These are phyloP conservation scores for Drosophila lutescens DNA, from an alignment of 2,888 invertebrate genomes.

Conservation along the genomic window DNA sequence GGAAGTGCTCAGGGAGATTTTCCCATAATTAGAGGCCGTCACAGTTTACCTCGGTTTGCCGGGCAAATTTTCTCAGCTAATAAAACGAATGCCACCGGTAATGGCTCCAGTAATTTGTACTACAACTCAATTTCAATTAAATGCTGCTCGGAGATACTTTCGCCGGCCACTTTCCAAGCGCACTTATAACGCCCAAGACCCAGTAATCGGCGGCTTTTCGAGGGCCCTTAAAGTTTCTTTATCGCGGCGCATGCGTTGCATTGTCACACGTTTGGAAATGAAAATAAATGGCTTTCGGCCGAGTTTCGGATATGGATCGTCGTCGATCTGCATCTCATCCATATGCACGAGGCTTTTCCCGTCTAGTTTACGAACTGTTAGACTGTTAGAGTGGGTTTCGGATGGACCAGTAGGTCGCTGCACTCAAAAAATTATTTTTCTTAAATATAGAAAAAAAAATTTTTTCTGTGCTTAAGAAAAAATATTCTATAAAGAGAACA, in stretches of 20 bases:
- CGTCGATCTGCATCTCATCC: slow-evolving; percentile 55
- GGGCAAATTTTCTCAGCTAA: slow-evolving; percentile 73
- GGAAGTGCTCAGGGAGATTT: slow-evolving; percentile 69
- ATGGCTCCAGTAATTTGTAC: slow-evolving; percentile 65
- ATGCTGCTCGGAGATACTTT: slow-evolving; percentile 63
- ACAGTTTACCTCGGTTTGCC: slow-evolving; percentile 58
- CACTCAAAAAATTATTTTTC: too few relatives aligned
- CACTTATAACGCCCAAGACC: slow-evolving; percentile 62
- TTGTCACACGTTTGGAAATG: slow-evolving; percentile 77
- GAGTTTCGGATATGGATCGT: slow-evolving; percentile 30
- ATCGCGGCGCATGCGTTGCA: slow-evolving; percentile 72
- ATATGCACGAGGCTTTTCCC: slow-evolving; percentile 70
- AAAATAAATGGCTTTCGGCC: slow-evolving; percentile 70
- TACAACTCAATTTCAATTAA: slow-evolving; percentile 72
- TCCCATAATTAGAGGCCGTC: slow-evolving; percentile 75
- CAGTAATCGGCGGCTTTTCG: slow-evolving; percentile 3
- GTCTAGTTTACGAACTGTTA: slow-evolving; percentile 77
- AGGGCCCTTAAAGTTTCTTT: slow-evolving; percentile 36
- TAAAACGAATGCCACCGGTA: slow-evolving; percentile 74
- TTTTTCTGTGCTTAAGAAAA: too few relatives aligned
- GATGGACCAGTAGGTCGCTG: slow-evolving; percentile 34
- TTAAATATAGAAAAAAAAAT: too few relatives aligned
- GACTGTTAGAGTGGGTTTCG: slow-evolving; percentile 50
- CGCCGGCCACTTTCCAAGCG: slow-evolving; percentile 69
- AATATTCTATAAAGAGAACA: too few relatives aligned